Percentiles rank a stretch among this genome's conserved stretches.
Conservation (phyloP, 1,140 invertebrate genomes). For the Vanessa atalanta region DNA sequence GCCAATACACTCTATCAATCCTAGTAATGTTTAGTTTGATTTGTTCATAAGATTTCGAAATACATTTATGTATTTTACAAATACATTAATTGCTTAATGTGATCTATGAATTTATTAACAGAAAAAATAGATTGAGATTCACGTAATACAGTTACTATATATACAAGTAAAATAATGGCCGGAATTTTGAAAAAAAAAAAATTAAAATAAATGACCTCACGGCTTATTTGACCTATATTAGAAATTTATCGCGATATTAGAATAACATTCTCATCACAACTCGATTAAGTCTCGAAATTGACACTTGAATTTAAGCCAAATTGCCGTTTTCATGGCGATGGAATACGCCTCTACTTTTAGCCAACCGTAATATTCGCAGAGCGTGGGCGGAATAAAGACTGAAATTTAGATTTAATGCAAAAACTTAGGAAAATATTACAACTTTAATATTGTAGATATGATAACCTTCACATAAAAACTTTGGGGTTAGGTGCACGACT, state of each 20-base stretch:
- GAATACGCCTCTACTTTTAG: conserved; percentile 30
- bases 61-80: too few species aligned
- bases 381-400: conserved; percentile 15
- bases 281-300: conserved; percentile 36
- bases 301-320: conserved; percentile 37
- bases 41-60: too few species aligned
- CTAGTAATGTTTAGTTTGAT: too few species aligned
- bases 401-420: conserved; percentile 22
- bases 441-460: not conserved
- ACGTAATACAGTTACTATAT: too few species aligned
- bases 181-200: not conserved
- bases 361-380: conserved; percentile 27
- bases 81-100: too few species aligned
- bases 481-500: not conserved
- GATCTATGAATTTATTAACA: too few species aligned
- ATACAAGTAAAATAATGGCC: not conserved
- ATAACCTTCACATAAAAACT: not conserved
- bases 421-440: conserved; percentile 20
- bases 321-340: conserved; percentile 32
- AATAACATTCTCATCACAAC: conserved; percentile 37
- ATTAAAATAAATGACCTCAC: not conserved
- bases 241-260: conserved; percentile 24
- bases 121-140: too few species aligned
- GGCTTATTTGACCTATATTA: not conserved
- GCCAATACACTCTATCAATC: too few species aligned